Base-by-base conservation (phyloP, 2,888 invertebrate species). In the Torymus texanus region DNA sequence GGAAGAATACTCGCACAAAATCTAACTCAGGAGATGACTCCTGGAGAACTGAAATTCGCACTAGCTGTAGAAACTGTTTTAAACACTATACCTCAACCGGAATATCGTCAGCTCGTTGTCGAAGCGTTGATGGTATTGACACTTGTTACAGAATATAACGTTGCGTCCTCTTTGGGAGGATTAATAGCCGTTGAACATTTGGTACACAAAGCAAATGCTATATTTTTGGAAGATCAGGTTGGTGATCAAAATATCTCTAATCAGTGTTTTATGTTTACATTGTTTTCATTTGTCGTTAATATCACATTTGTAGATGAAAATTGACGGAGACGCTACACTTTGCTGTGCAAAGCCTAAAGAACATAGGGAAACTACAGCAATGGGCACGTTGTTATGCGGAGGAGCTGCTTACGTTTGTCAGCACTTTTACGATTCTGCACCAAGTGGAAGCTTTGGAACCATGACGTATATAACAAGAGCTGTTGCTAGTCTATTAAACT, bases 1-100 rank as follows among this genome's bases (percentile, higher is more conserved):
- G 97, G 97, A 0, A 95, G 97, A 89, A 93, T 97, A 41, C 91
- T 99, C 24, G 96, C 96, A 75, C 97, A 97, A 87, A 96, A 96
- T 90, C 92, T 99, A 72, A 99, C 98, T 0, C 97, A 97, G 91
- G 99, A 99, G 94, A 99, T 99, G 99, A 99, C 99, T 0, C 94
- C 98, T 0, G 98, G 98, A 61, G 99, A 99, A 91, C 91, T 99
- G 85, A 99, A 99, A 91, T 99, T 99, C 91, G 99, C 99, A 0
- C 92, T 99, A 16, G 97, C 97, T 75, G 98, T 99, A 0, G 99
- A 99, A 91, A 96, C 97, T 1, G 98, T 98, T 2, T 92, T 99
- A 71, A 99, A 99, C 90, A 95, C 96, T 71, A 98, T 99, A 86
- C 98, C 98, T 0, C 98, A 99, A 90, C 99, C 99, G 0, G 99